phyloP scores from a whole-genome alignment of 2,113 vertebrate species.

The Apaloderma vittatum region DNA sequence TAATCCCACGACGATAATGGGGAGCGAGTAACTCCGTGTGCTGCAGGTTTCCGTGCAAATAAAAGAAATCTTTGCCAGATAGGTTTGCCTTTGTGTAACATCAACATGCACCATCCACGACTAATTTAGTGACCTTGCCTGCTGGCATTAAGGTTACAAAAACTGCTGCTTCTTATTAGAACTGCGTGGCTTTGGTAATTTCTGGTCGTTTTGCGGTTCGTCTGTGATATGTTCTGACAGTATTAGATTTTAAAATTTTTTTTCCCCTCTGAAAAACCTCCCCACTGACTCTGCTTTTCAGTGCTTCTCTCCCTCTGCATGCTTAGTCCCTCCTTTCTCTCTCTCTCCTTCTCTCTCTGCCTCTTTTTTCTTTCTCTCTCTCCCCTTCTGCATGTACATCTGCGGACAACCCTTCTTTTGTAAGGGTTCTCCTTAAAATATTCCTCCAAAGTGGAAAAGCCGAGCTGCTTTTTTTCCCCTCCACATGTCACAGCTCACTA shows the following conservation, averaged over 20 bases:
- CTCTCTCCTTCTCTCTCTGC: neutral
- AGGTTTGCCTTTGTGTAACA: constrained; percentile 26
- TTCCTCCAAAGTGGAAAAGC: neutral
- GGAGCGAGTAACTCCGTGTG: neutral
- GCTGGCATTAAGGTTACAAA: neutral
- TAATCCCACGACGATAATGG: rapidly evolving
- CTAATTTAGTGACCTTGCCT: constrained; percentile 43
- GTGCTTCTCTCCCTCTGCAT: neutral
- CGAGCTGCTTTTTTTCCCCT: neutral
- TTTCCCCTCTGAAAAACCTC: neutral
- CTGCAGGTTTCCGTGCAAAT: neutral
- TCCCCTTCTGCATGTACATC: neutral
- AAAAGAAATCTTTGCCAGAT: neutral
- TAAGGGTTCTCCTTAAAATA: neutral
- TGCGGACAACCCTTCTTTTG: neutral
- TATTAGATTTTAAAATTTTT: neutral
- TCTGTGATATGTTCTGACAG: neutral
- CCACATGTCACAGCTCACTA: neutral
- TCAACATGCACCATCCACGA: neutral
- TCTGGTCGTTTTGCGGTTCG: neutral
- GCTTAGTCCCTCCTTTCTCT: neutral
- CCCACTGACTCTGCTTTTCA: neutral
- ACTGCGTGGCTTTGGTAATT: neutral
- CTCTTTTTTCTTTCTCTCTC: neutral
- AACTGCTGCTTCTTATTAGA: neutral